Percentiles rank a stretch among this genome's conserved stretches.
phyloP scores from a whole-genome alignment of 2,797 vertebrate species.

The Alauda arvensis region DNA sequence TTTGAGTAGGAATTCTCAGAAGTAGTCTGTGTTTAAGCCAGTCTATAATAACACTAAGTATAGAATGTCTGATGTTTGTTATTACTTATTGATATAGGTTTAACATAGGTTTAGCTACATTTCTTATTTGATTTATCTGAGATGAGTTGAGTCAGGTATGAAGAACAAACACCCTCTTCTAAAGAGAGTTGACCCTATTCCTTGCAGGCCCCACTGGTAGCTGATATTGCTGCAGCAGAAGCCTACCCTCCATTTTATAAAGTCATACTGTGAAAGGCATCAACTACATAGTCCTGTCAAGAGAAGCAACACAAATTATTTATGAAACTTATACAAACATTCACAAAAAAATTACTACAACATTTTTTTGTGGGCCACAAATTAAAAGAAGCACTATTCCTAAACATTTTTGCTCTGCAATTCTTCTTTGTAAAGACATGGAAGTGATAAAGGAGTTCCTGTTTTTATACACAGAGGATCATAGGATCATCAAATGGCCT shows the following conservation, averaged over 20 bases:
- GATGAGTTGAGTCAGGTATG: neutral
- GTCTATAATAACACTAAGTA: neutral
- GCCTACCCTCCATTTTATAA: neutral
- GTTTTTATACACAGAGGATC: neutral
- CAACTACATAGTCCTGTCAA: neutral
- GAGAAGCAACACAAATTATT: neutral
- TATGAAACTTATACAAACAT: neutral
- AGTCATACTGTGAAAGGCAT: neutral
- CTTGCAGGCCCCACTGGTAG: neutral
- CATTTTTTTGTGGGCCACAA: neutral
- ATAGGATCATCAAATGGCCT: neutral
- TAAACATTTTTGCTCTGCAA: neutral
- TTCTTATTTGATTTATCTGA: neutral
- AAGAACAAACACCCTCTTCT: neutral
- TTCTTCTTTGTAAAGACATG: neutral
- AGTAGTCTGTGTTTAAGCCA: neutral
- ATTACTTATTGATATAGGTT: neutral
- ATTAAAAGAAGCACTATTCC: neutral
- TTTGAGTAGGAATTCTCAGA: neutral
- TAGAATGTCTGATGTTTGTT: neutral
- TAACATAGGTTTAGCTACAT: neutral
- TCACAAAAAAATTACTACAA: neutral
- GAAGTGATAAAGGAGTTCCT: neutral
- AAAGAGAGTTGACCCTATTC: neutral
- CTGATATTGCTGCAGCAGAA: neutral